Base-by-base conservation (phyloP, 2,113 vertebrate species). In the Alexandromys fortis region DNA sequence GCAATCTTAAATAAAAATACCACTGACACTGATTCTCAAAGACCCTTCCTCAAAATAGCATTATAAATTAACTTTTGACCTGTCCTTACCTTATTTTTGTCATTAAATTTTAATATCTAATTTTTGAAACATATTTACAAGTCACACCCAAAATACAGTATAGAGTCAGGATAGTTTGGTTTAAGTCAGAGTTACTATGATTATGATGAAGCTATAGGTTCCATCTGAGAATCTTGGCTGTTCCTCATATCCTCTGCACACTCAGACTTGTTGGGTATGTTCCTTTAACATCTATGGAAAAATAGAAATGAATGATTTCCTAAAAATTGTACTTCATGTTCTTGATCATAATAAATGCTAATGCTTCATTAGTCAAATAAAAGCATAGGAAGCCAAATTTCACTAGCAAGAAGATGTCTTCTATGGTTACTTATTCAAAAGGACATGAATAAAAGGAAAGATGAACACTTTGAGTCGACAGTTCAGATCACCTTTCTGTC, bases 231-330 rank as follows among this genome's bases (percentile, higher is more conserved):
- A 7, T 11, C 1, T 3, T 82, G 21, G 21, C 28, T 33, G 8
- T 12, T 19, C 24, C 3, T 2, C 0, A 13, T 17, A n/a, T 24
- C 2, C 17, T 42, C 49, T 61, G 7, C 4, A 70, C 4, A 42
- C 1, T 5, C 16, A 76, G 7, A 3, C 7, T 49, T 68, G 2
- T 4, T 9, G 22, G 9, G 5, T 42, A 47, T 19, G 24, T 28
- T 10, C 2, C 45, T 83, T 76, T n/a, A 11, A 92, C 8, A 35
- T 70, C 38, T 47, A 6, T 21, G 63, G 22, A 85, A 42, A 63
- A 73, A 28, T 33, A 79, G n/a, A 65, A 72, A 28, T 52, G 33
- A 72, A 42, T 45, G 82, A 45, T 13, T 12, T 33, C 10, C 63
- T 65, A 14, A 45, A 65, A 26, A 47, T 33, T 42, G 7, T 22